phyloP scores from a whole-genome alignment of 2,797 vertebrate species.

The Myotis myotis region DNA sequence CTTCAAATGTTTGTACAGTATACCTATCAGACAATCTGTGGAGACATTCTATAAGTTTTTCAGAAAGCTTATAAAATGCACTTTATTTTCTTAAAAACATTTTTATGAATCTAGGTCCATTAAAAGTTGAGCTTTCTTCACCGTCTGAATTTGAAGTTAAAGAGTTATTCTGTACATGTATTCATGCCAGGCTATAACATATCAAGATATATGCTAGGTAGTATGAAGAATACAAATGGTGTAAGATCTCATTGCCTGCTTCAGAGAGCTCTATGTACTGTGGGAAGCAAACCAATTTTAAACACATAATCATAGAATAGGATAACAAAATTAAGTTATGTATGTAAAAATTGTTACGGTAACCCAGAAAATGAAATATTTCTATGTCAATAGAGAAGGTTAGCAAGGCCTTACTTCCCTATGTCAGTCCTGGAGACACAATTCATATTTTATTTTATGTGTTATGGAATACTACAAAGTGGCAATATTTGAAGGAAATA shows the following conservation, averaged over 20 bases:
- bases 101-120: background rate
- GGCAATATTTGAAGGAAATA: background rate
- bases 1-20: background rate
- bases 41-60: conserved; percentile 2
- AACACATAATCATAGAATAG: background rate
- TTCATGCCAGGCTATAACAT: background rate
- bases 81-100: background rate
- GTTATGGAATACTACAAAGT: background rate
- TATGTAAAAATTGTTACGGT: background rate
- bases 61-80: background rate
- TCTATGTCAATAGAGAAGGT: background rate
- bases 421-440: background rate
- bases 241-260: background rate
- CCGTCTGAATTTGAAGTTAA: background rate
- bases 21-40: background rate
- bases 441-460: background rate
- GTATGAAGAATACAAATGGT: background rate
- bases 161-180: background rate
- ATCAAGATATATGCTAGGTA: background rate
- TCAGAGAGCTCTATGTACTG: background rate
- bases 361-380: background rate
- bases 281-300: background rate
- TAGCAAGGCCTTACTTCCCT: background rate
- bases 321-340: background rate
- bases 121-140: background rate